Conservation (phyloP, 2,113 vertebrate genomes). For the Cygnus buccinator region DNA sequence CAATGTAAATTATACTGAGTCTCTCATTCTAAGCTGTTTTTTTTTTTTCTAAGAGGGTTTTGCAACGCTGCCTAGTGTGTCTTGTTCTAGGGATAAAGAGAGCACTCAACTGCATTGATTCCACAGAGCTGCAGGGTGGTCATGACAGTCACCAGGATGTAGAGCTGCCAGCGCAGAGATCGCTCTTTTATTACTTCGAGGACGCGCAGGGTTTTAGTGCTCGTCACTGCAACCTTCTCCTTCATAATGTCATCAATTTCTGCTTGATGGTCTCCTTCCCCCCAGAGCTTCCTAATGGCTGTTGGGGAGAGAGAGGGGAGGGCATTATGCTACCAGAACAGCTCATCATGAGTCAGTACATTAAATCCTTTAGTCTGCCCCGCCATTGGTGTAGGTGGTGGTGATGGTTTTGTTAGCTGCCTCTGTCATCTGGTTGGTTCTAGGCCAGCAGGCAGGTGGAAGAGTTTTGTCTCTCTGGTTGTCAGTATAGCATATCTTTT, state of each 20-base stretch:
- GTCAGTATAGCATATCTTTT: not conserved
- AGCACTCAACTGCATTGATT: conserved; percentile 83
- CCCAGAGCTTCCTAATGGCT: conserved; percentile 86
- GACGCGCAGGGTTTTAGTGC: conserved; percentile 67
- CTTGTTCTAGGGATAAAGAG: not conserved
- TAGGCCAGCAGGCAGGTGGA: not conserved
- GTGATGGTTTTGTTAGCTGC: not conserved
- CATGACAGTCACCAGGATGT: conserved; percentile 73
- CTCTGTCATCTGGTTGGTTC: not conserved
- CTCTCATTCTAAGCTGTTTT: not conserved
- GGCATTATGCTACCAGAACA: not conserved
- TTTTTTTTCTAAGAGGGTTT: not conserved
- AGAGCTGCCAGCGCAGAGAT: conserved; percentile 83
- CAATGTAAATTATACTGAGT: not conserved
- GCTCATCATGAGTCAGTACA: not conserved
- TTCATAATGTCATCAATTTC: conserved; percentile 84
- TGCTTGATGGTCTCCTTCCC: conserved; percentile 74
- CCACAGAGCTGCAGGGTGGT: conserved; percentile 84
- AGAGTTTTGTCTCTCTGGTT: not conserved
- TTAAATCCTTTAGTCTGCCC: not conserved
- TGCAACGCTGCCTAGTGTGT: not conserved
- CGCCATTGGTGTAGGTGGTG: accelerated
- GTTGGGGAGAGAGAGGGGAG: not conserved
- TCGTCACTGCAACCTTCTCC: conserved; percentile 72
- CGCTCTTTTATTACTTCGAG: conserved; percentile 77